Base-by-base conservation (phyloP, 2,888 invertebrate genomes). In the Corythucha ciliata region DNA sequence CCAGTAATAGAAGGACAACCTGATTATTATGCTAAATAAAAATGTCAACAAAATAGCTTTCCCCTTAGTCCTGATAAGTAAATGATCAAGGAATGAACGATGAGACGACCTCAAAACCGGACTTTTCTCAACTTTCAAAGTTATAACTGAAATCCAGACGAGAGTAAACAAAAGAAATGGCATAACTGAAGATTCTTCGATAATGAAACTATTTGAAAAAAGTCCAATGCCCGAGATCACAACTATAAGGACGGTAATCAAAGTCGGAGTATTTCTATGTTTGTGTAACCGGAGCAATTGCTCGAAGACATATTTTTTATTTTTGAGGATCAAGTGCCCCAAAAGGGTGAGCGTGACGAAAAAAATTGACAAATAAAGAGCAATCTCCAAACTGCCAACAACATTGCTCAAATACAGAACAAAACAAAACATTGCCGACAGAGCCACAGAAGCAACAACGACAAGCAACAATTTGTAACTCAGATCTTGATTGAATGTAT, bases 171-270 rank as follows among this genome's bases (percentile, higher is more conserved):
- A 65, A 12, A 91, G 69, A 68, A 81, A 93, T 0, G 81, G 74
- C 7, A 83, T 67, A 10, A 82, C 76, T 52, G 77, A 76, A 20
- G 84, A 83, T 68, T 97, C 97, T 68, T 92, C 82, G 45, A 96
- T 80, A 20, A 97, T 81, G 65, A 83, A 97, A 69, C 96, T 97
- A 65, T 98, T 97, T 0, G 96, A 86, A 61, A 83, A 80, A 58
- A 84, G 69, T 36, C 79, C 76, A 22, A 76, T 74, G 6, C 81
- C 72, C 2, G 78, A 78, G 12, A 79, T 73, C 2, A 81, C 65
- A 32, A 83, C 69, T 8, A 83, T 72, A 0, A 79, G 65, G 33
- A 83, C 74, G 7, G 77, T 73, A 33, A 80, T 70, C 46, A 81
- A 70, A 64, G 80, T 78, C 29, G 74, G 65, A 63, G 77, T 69